Evolutionary conservation across 1,140 invertebrate species (phyloP).

Genomic region (Vollenhovia emeryi): DNA sequence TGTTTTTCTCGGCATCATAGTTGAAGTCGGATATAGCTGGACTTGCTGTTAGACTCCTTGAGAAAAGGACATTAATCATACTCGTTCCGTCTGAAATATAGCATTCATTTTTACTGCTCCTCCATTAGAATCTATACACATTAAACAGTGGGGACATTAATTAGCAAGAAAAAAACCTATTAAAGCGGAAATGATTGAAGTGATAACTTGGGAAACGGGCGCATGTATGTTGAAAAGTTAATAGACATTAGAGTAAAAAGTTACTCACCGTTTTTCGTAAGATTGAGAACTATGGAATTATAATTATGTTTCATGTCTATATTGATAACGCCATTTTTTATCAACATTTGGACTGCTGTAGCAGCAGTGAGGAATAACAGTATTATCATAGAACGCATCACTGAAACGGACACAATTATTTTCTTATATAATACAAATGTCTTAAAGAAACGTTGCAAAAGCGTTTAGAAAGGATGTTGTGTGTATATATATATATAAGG

Average conservation of each 20-base stretch:
- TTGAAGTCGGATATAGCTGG: no score
- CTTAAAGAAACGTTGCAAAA: neutral
- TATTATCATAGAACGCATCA: constrained; percentile 12
- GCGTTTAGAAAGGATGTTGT: neutral
- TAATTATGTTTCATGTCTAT: neutral
- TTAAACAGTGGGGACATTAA: no score
- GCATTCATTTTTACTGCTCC: neutral
- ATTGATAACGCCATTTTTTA: constrained; percentile 10
- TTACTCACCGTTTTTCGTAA: constrained; percentile 28
- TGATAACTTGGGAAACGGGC: neutral
- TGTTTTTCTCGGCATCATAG: neutral
- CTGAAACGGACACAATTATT: neutral
- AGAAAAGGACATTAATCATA: constrained; percentile 21
- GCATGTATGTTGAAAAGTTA: no score
- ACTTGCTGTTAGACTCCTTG: neutral
- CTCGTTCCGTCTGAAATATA: constrained; percentile 28
- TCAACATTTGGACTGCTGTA: neutral
- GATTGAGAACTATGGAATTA: neutral
- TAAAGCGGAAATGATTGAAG: neutral
- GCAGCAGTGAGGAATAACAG: neutral
- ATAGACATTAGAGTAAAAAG: neutral
- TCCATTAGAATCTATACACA: neutral
- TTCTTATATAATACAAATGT: neutral
- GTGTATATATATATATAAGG: neutral
- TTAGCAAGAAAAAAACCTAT: no score